These are phyloP conservation scores for Drosophila biarmipes DNA, from an alignment of 1,140 invertebrate species.

Conservation along the genomic window DNA sequence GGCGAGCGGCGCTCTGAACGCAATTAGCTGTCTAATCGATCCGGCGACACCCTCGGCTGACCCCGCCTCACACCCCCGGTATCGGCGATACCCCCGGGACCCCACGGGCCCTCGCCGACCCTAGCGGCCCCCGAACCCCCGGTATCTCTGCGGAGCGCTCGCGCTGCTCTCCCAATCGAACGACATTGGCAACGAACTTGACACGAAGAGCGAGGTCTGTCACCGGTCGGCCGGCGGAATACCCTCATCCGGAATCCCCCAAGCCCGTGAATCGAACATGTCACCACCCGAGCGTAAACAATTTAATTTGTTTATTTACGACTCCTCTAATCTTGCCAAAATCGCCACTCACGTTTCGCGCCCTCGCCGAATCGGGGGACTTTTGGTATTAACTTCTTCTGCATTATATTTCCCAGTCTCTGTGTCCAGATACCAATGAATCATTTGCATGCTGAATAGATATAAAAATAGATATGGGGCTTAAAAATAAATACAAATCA, in stretches of 20 bases:
- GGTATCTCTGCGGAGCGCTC: not conserved
- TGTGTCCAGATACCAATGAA: too few relatives aligned
- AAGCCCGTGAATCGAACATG: not conserved
- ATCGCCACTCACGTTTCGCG: constrained; percentile 28
- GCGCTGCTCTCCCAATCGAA: constrained; percentile 44
- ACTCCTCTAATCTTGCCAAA: constrained; percentile 29
- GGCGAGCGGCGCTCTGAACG: constrained; percentile 35
- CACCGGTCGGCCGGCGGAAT: not conserved
- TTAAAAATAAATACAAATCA: too few relatives aligned
- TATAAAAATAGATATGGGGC: too few relatives aligned
- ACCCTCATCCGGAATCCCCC: constrained; percentile 10
- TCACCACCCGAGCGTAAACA: constrained; percentile 1
- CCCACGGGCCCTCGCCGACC: too few relatives aligned
- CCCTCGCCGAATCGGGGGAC: not conserved
- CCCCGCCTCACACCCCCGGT: not conserved
- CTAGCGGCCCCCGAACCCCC: too few relatives aligned
- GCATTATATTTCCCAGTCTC: not conserved
- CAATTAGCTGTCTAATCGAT: constrained; percentile 43
- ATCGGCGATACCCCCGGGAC: not conserved
- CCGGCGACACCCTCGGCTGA: not conserved
- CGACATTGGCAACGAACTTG: constrained; percentile 77
- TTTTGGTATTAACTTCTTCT: not conserved
- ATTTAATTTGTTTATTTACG: constrained; percentile 31
- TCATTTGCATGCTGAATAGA: too few relatives aligned
- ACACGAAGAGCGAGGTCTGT: constrained; percentile 13